Evolutionary conservation across 2,888 invertebrate species (phyloP), one percentile per base, ranked within the genome.

Genomic region (Pammene fasciana): DNA sequence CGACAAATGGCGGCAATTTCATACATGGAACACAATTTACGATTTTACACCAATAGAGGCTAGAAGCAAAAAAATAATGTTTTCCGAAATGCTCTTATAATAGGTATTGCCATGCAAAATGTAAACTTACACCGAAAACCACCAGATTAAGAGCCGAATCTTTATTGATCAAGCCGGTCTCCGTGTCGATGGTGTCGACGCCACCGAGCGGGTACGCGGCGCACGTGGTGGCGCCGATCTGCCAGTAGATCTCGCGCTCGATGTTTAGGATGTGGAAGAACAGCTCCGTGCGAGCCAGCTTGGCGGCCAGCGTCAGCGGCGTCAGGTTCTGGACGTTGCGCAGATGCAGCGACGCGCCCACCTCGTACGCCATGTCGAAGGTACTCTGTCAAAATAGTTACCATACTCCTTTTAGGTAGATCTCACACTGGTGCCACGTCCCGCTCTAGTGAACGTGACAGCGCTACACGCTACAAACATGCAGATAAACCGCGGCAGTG

Each of bases 191-290:
- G 0, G 99, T 99, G 82, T 99, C 99, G 45, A 99, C 97, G 87
- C 97, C 97, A 0, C 97, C 96, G 61, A 99, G 89, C 0, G 99
- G 99, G 89, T 99, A 99, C 0, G 99, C 99, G 0, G 99, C 99
- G 85, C 99, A 99, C 0, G 98, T 98, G 5, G 99, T 97, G 72
- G 97, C 97, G 0, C 98, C 98, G 75, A 98, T 96, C 86, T 98
- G 98, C 99, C 99, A 99, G 85, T 98, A 98, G 75, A 99, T 98
- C 90, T 99, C 98, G 41, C 99, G 90, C 84, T 99, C 98, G 72
- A 99, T 96, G 87, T 99, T 98, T 81, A 99, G 93, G 75, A 99
- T 99, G 82, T 99, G 99, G 82, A 99, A 98, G 89, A 99, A 99
- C 94, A 99, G 96, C 86, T 99, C 98, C 18, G 97, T 97, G 57